Evolutionary conservation across 2,797 vertebrate species (phyloP), one percentile per base, ranked within the genome.

Genomic region (Sphenopsis melanotis): DNA sequence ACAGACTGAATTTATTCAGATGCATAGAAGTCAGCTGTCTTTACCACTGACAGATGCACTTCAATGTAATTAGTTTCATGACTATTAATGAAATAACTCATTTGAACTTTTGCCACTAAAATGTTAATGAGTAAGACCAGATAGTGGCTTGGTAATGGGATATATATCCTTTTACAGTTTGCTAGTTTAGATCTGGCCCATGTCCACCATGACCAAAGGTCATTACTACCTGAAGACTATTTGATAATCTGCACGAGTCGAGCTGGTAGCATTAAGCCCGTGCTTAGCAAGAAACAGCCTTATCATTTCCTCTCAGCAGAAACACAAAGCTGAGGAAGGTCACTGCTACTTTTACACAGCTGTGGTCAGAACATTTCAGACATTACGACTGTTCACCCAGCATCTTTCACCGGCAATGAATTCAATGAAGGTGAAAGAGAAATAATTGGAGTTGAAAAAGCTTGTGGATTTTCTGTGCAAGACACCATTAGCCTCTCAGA

Each of bases 81-180:
- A 93, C 92, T 97, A 96, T 94, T 97, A 95, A 97, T 97, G 96
- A 97, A 97, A 97, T 97, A 96, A 96, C 90, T 92, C 27, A 90
- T 96, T 96, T 95, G 95, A 97, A 91, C 95, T 97, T 97, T 92
- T 93, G 60, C 86, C 92, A 95, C 95, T 96, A 87, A 97, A 97
- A 96, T 90, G 93, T 96, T 96, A 97, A 97, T 96, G 94, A 97
- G 91, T 47, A 70, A 92, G 84, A 84, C 74, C 15, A 24, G 93
- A 59, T 36, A 72, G 82, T 69, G 60, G 72, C 53, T 94, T 89
- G 37, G 76, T 89, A 97, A 97, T 57, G 60, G 86, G 94, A 96
- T 96, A 93, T 22, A 96, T 87, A 93, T 95, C 76, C 81, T 89
- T 93, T 90, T 84, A 94, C 87, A 87, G 89, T 89, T 94, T 96